phyloP scores from a whole-genome alignment of 2,113 vertebrate genomes.

The Cyanocitta stelleri region DNA sequence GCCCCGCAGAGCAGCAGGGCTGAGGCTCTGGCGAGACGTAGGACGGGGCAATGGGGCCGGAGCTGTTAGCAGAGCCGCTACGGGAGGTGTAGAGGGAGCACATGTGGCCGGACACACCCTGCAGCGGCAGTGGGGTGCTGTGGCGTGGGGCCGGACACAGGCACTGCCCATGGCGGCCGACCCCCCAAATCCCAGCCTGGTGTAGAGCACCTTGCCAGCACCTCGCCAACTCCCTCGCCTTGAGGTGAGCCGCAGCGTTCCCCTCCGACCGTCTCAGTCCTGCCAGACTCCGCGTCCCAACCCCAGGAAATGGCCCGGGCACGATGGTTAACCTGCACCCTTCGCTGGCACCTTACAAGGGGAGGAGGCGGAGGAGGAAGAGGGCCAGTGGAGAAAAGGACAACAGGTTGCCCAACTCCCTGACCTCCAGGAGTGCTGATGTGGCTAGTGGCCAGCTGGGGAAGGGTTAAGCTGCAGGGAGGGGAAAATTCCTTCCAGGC shows the following conservation, averaged over 20 bases:
- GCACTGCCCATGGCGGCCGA: fast-evolving
- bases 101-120: neutral
- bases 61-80: fast-evolving
- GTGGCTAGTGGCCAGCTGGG: neutral
- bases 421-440: neutral
- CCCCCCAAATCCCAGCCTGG: fast-evolving
- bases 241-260: fast-evolving
- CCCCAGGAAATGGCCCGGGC: neutral
- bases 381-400: neutral
- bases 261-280: fast-evolving
- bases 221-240: fast-evolving
- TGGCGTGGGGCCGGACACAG: fast-evolving
- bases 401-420: neutral
- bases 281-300: fast-evolving
- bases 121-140: neutral
- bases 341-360: neutral
- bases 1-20: fast-evolving
- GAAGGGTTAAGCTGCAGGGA: conserved; percentile 41
- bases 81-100: neutral
- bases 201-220: fast-evolving
- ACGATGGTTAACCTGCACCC: neutral
- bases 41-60: neutral
- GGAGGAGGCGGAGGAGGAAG: neutral
- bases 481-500: conserved; percentile 56
- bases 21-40: fast-evolving